These are phyloP conservation scores for Notolepis coatsorum DNA, from an alignment of 2,797 vertebrate species.

Conservation along the genomic window DNA sequence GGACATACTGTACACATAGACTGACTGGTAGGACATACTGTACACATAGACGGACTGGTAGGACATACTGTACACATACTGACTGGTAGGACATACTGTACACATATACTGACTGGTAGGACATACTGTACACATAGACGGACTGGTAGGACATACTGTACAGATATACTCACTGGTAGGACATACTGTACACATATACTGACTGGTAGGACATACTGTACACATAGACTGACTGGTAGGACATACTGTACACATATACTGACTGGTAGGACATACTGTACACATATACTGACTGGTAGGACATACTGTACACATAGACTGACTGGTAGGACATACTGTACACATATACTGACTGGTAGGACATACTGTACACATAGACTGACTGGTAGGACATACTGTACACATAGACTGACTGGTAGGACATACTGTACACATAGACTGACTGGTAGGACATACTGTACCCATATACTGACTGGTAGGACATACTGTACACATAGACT, in stretches of 20 bases:
- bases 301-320: slow-evolving; percentile 3
- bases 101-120: neutral
- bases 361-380: neutral
- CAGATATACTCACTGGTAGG: neutral
- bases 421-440: neutral
- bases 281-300: no score
- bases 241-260: neutral
- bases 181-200: neutral
- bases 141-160: no score
- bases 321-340: no score
- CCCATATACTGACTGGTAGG: slow-evolving; percentile 94
- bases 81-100: neutral
- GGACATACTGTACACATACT: neutral
- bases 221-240: neutral
- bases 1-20: no score
- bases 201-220: no score
- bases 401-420: slow-evolving; percentile 82
- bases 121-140: no score
- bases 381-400: slow-evolving; percentile 87
- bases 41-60: neutral
- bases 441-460: no score
- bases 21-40: no score
- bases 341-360: slow-evolving; percentile 76
- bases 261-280: no score
- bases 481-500: neutral